A percentile compares a stretch with the other conserved stretches of the same genome.
Evolutionary conservation across 2,797 vertebrate genomes (phyloP).

Genomic region (Neomorphus geoffroyi): DNA sequence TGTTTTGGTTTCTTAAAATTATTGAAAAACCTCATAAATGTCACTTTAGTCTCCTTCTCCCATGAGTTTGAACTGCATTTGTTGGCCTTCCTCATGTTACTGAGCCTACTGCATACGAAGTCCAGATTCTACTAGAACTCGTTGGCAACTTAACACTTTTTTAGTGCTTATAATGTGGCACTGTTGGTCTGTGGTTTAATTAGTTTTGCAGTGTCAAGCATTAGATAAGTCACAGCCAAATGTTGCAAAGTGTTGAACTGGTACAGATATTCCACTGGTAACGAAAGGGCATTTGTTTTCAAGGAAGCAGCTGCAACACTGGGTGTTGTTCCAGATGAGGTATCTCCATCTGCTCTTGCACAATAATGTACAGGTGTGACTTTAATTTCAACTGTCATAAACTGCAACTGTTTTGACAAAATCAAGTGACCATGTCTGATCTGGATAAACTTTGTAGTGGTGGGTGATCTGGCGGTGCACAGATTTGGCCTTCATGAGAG

Average conservation of each 20-base stretch:
- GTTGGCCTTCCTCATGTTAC: background rate
- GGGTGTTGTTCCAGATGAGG: background rate
- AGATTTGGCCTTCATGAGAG: background rate
- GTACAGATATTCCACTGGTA: background rate
- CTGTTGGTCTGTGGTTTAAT: background rate
- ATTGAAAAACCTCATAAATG: background rate
- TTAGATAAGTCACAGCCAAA: background rate
- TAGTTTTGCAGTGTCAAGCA: background rate
- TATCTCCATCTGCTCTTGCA: background rate
- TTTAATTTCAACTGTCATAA: background rate
- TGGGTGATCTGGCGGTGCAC: background rate
- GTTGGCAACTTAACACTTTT: background rate
- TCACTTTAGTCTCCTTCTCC: background rate
- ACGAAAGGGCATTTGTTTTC: background rate
- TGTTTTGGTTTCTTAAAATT: slow-evolving; percentile 41
- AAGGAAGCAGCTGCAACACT: background rate
- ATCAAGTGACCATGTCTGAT: background rate
- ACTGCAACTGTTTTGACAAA: background rate
- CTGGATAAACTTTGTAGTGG: background rate
- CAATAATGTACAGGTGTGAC: background rate
- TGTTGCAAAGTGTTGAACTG: background rate
- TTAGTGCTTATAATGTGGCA: background rate
- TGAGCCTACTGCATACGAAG: background rate
- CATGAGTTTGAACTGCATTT: background rate
- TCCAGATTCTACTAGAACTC: background rate